A percentile compares a stretch with the other conserved stretches of the same genome.
Evolutionary conservation across 2,113 vertebrate genomes (phyloP).

Genomic region (Dermatemys mawii): DNA sequence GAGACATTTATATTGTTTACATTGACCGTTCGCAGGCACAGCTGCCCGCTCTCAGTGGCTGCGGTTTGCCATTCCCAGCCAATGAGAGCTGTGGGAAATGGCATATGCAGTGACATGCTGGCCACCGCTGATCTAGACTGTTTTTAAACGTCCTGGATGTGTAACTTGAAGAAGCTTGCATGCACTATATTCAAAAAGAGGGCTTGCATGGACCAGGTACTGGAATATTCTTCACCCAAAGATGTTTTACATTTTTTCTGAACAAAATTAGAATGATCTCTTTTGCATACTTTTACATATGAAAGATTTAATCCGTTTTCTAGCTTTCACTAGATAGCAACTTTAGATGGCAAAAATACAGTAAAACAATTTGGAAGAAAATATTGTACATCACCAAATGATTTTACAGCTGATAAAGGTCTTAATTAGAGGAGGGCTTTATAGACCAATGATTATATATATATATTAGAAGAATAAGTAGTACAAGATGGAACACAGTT

Average conservation of each 20-base stretch:
- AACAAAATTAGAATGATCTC: not conserved
- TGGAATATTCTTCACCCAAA: not conserved
- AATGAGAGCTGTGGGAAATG: too few relatives aligned
- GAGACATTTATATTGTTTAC: too few relatives aligned
- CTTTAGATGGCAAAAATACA: not conserved
- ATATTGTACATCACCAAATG: too few relatives aligned
- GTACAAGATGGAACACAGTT: not conserved
- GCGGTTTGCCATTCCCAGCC: too few relatives aligned
- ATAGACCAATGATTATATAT: too few relatives aligned
- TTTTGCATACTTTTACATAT: accelerated
- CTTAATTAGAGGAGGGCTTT: too few relatives aligned
- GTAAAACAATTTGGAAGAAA: not conserved
- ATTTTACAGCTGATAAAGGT: too few relatives aligned
- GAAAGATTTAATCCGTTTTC: not conserved
- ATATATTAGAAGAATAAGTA: too few relatives aligned
- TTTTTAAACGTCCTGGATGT: not conserved
- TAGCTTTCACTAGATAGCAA: not conserved
- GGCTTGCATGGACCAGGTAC: accelerated
- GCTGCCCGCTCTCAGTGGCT: too few relatives aligned
- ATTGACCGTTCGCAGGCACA: too few relatives aligned
- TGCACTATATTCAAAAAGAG: not conserved
- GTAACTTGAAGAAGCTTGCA: not conserved
- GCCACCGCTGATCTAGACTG: not conserved
- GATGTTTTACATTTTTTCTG: not conserved
- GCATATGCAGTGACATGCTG: too few relatives aligned